Evolutionary conservation across 2,888 invertebrate genomes (phyloP).

Genomic region (Drosophila recens): DNA sequence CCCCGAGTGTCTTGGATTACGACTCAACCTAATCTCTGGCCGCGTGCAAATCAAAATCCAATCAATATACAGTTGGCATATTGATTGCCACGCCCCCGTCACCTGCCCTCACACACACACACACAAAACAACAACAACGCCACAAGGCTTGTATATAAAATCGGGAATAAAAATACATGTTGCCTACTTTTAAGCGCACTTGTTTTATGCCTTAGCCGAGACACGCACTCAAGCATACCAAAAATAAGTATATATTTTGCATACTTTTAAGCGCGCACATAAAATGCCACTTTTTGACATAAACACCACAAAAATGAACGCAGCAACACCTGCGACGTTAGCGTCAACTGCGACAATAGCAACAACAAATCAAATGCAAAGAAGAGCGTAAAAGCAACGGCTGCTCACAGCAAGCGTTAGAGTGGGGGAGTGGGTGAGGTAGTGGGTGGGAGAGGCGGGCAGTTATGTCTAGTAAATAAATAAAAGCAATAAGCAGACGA

Average conservation of each 20-base stretch:
- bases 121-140: not conserved
- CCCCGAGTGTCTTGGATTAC: slow-evolving; percentile 10
- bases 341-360: slow-evolving; percentile 25
- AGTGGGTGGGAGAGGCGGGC: slow-evolving; percentile 14
- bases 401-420: not conserved
- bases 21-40: slow-evolving; percentile 50
- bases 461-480: slow-evolving; percentile 75
- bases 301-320: slow-evolving; percentile 67
- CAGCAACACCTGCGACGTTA: slow-evolving; percentile 68
- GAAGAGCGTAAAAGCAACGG: not conserved
- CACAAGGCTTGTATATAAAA: slow-evolving; percentile 31
- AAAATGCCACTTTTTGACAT: slow-evolving; percentile 77
- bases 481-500: slow-evolving; percentile 75
- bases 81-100: slow-evolving; percentile 56
- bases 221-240: slow-evolving; percentile 23
- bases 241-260: slow-evolving; percentile 58
- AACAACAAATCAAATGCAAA: slow-evolving; percentile 70
- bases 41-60: slow-evolving; percentile 71
- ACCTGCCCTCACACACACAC: not conserved
- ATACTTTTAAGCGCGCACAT: slow-evolving; percentile 74
- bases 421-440: too few relatives aligned
- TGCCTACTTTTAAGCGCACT: slow-evolving; percentile 72
- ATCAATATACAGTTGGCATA: slow-evolving; percentile 74
- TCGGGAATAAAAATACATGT: slow-evolving; percentile 49
- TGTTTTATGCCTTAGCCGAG: slow-evolving; percentile 43